Evolutionary conservation across 2,113 vertebrate species (phyloP).

Genomic region (Vidua chalybeata): DNA sequence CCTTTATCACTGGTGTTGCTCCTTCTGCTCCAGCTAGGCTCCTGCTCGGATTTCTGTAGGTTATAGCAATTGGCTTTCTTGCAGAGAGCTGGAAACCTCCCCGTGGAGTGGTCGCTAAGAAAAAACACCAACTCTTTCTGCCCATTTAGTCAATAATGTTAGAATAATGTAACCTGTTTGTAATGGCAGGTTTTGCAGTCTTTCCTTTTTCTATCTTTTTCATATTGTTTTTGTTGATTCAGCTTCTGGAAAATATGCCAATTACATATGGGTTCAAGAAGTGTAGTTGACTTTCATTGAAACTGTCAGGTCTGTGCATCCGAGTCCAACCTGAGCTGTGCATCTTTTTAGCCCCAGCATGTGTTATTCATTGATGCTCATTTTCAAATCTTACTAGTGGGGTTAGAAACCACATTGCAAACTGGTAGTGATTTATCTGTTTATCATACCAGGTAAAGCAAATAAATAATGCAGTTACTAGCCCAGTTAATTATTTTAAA

Average conservation of each 20-base stretch:
- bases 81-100: background rate
- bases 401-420: slow-evolving; percentile 27
- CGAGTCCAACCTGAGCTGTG: background rate
- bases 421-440: slow-evolving; percentile 21
- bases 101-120: background rate
- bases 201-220: background rate
- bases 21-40: background rate
- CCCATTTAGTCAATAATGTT: background rate
- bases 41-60: background rate
- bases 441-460: slow-evolving; percentile 45
- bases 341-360: background rate
- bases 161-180: background rate
- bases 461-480: slow-evolving; percentile 44
- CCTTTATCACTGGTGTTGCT: background rate
- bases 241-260: slow-evolving; percentile 11
- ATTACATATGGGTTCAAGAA: background rate
- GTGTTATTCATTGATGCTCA: background rate
- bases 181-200: background rate
- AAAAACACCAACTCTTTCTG: background rate
- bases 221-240: background rate
- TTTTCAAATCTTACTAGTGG: slow-evolving; percentile 4
- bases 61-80: background rate
- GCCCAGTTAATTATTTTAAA: slow-evolving; percentile 56
- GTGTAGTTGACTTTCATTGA: background rate
- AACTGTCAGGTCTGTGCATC: background rate